Conservation (phyloP, 2,113 vertebrate genomes). For the Chitala chitala region DNA sequence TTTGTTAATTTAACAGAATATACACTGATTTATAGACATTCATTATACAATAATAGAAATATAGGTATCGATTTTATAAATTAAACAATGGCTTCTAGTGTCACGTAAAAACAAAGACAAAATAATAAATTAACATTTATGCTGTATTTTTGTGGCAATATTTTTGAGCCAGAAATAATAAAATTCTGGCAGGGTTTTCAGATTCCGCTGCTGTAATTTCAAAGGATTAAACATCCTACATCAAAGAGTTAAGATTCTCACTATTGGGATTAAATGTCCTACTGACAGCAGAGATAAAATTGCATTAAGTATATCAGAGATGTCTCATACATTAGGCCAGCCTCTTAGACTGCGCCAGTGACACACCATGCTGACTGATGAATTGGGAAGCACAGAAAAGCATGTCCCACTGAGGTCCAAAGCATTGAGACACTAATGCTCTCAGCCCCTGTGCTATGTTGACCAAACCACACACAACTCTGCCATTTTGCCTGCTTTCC, state of each 20-base stretch:
- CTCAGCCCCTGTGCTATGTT: no score
- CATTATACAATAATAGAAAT: slow-evolving; percentile 82
- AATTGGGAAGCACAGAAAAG: no score
- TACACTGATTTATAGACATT: slow-evolving; percentile 89
- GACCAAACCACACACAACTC: neutral
- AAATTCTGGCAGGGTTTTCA: neutral
- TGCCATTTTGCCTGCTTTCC: neutral
- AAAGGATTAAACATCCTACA: neutral
- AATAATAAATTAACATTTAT: neutral
- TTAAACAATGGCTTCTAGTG: slow-evolving; percentile 53
- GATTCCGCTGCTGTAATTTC: no score
- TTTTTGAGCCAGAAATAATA: slow-evolving; percentile 3
- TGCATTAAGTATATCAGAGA: no score
- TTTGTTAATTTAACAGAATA: slow-evolving; percentile 76
- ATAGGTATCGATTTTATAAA: slow-evolving; percentile 61
- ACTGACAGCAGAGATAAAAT: neutral
- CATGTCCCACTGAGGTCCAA: no score
- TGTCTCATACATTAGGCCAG: no score
- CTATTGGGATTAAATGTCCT: neutral
- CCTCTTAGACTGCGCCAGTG: no score
- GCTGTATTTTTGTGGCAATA: neutral
- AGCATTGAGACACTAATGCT: no score
- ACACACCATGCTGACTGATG: no score
- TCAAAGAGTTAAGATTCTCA: neutral
- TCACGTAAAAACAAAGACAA: slow-evolving; percentile 34